Conservation (phyloP, 1,140 invertebrate species). For the Caenorhabditis latens region DNA sequence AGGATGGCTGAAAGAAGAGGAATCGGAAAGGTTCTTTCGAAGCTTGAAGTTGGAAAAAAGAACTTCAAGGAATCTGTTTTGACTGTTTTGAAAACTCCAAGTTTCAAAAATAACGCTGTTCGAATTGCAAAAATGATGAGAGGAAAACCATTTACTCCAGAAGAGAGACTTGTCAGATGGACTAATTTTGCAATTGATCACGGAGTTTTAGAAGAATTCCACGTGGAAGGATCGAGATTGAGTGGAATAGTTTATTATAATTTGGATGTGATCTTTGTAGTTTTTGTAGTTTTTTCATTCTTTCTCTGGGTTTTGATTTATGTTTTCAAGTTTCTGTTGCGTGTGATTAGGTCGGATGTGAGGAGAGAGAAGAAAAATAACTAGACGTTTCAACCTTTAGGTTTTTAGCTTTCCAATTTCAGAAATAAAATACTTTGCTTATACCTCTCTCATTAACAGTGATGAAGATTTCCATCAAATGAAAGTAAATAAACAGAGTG, state of each 20-base stretch:
- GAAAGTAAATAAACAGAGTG: no score
- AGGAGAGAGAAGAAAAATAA: no score
- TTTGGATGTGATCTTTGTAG: constrained; percentile 60
- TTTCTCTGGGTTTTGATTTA: background rate
- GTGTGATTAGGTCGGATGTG: no score
- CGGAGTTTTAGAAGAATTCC: constrained; percentile 61
- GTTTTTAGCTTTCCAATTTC: no score
- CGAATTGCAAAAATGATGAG: constrained; percentile 64
- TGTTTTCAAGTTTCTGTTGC: background rate
- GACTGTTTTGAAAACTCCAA: constrained; percentile 34
- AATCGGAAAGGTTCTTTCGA: constrained; percentile 63
- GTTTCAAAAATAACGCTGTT: constrained; percentile 64
- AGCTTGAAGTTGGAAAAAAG: constrained; percentile 57
- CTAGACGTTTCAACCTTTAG: no score
- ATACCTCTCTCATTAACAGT: no score
- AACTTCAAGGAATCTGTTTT: constrained; percentile 39
- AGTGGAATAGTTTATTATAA: constrained; percentile 66
- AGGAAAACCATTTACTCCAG: constrained; percentile 64
- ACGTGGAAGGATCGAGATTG: constrained; percentile 62
- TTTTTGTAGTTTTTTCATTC: background rate
- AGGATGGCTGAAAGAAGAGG: constrained; percentile 66
- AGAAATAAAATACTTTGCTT: no score
- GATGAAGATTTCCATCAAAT: no score
- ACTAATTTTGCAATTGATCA: constrained; percentile 66
- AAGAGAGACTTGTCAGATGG: constrained; percentile 65